phyloP scores from a whole-genome alignment of 92 coral and sea anemone species.

The Phymanthus crucifer region DNA sequence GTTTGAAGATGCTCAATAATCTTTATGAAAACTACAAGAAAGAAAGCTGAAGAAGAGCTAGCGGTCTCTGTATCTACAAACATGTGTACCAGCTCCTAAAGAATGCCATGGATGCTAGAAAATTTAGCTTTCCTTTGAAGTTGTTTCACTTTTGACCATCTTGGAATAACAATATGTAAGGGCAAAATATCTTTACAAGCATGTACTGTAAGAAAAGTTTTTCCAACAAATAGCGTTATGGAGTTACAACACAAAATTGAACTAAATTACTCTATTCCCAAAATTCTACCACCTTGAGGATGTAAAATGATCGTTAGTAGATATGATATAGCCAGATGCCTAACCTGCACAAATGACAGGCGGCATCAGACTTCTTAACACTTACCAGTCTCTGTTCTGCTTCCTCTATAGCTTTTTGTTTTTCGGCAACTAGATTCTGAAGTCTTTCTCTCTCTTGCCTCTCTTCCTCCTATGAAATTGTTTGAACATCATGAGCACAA shows the following conservation, averaged over 20 bases:
- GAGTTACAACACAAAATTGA: background rate
- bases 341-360: conserved; percentile 6
- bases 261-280: background rate
- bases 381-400: conserved; percentile 95
- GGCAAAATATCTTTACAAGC: background rate
- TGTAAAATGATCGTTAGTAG: background rate
- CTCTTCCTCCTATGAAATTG: conserved; percentile 84
- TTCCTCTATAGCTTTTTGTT: conserved; percentile 82
- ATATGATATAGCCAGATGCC: background rate
- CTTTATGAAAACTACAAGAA: background rate
- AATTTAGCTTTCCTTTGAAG: background rate
- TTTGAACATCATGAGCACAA: conserved; percentile 1
- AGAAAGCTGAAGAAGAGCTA: background rate
- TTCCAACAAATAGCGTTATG: background rate
- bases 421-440: conserved; percentile 75
- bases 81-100: background rate
- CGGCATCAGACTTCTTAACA: background rate
- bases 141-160: background rate
- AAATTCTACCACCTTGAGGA: background rate
- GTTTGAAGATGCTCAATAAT: conserved; percentile 2
- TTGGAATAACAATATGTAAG: background rate
- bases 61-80: background rate
- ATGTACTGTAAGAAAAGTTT: background rate
- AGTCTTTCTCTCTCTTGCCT: conserved; percentile 80
- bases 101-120: background rate